Percentiles rank a stretch among this genome's conserved stretches.
Evolutionary conservation across 2,113 vertebrate species (phyloP).

Genomic region (Hyperopisus bebe): DNA sequence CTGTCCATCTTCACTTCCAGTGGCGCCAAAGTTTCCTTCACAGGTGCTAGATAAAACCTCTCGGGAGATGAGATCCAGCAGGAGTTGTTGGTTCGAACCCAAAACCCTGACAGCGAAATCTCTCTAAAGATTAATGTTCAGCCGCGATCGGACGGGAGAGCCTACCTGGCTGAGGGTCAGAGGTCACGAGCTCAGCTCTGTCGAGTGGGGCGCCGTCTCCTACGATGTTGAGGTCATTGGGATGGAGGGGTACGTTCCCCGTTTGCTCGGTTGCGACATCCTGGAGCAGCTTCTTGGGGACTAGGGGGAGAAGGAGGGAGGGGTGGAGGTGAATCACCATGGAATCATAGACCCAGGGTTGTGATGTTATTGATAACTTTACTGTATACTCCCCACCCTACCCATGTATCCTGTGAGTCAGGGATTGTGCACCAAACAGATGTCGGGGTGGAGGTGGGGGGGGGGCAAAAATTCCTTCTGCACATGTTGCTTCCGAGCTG

Average conservation of each 20-base stretch:
- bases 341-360: constrained; percentile 20
- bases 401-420: constrained; percentile 46
- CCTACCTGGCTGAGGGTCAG: constrained; percentile 65
- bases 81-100: not conserved
- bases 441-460: not conserved
- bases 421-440: constrained; percentile 34
- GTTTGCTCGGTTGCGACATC: constrained; percentile 63
- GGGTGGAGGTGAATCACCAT: constrained; percentile 6
- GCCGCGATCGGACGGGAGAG: not conserved
- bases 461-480: constrained; percentile 34
- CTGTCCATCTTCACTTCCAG: not conserved
- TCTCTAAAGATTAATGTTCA: not conserved
- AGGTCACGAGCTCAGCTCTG: constrained; percentile 59
- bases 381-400: constrained; percentile 18
- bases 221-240: constrained; percentile 74
- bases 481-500: constrained; percentile 46
- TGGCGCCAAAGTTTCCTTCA: not conserved
- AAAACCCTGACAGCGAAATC: not conserved
- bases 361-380: constrained; percentile 1
- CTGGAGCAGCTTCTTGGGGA: constrained; percentile 79
- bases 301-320: constrained; percentile 50
- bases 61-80: not conserved
- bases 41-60: not conserved
- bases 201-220: constrained; percentile 70
- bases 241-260: constrained; percentile 50